phyloP scores from a whole-genome alignment of 2,888 invertebrate species.

The Clivina fossor region DNA sequence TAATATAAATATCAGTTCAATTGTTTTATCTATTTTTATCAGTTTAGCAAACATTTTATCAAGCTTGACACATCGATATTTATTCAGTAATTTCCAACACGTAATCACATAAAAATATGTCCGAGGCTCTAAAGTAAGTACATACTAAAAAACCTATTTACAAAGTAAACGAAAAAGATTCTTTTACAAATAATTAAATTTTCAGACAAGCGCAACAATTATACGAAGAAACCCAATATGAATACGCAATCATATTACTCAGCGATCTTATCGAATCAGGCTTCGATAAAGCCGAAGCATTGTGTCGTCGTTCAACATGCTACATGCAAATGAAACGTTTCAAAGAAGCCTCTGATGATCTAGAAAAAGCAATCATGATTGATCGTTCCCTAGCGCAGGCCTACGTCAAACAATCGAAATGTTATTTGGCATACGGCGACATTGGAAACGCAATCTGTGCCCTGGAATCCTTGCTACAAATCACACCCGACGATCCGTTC shows the following conservation, averaged over 20 bases:
- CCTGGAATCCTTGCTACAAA: not conserved
- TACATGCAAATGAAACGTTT: constrained; percentile 83
- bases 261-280: constrained; percentile 12
- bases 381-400: constrained; percentile 17
- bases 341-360: constrained; percentile 75
- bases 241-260: constrained; percentile 25
- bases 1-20: too few species aligned
- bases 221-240: constrained; percentile 14
- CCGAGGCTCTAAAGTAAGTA: too few species aligned
- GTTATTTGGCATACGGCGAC: constrained; percentile 20
- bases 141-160: too few species aligned
- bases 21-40: too few species aligned
- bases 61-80: too few species aligned
- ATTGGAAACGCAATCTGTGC: constrained; percentile 19
- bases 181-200: too few species aligned
- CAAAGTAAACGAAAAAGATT: too few species aligned
- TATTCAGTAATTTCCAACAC: too few species aligned
- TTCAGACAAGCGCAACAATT: constrained; percentile 24
- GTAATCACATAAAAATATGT: too few species aligned
- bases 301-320: constrained; percentile 78
- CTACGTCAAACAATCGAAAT: constrained; percentile 21
- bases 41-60: too few species aligned
- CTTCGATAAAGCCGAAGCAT: constrained; percentile 2
- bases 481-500: constrained; percentile 11
- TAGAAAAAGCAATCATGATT: constrained; percentile 65